Base-by-base conservation (phyloP, 2,113 vertebrate genomes). In the Embiotoca jacksoni region DNA sequence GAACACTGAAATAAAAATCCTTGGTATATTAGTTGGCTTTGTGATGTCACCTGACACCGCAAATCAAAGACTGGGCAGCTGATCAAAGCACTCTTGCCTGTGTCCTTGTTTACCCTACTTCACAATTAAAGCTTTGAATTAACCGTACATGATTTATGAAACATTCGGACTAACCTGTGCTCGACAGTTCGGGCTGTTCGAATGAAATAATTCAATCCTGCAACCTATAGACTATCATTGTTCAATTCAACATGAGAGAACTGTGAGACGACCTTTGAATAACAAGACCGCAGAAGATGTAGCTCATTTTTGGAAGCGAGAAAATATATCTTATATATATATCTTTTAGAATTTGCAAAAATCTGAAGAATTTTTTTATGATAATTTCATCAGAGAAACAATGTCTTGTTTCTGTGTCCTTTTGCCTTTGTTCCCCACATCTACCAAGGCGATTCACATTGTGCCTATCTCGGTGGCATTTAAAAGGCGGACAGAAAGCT, bases 111-210 rank as follows among this genome's bases (percentile, higher is more conserved):
- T 53, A 32, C n/a, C 36, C 32, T 5, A 1, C 47, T 15, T 41
- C 9, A 53, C 66, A 65, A 78, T 75, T 72, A 64, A 9, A 54
- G 52, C 49, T 78, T 74, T 72, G 30, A 69, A 56, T 66, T 8
- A 60, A 16, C 30, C 4, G 31, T 79, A 16, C 73, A 80, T 81
- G 23, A 72, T 79, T 52, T 14, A 83, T 80, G 46, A 71, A 58
- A 73, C 66, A 52, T 33, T 74, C 30, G 30, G n/a, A 74, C 41
- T 58, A 54, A 57, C 37, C 68, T 74, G 59, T 5, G n/a, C 44
- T 10, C 16, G 50, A n/a, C 30, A 70, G 58, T 49, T 75, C 15
- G 50, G 57, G 11, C 16, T 71, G 53, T 68, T 72, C 46, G 68
- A 46, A 78, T 80, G 23, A 71, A 70, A 30, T 64, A 8, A 72